Evolutionary conservation across 1,140 invertebrate genomes (phyloP).

Genomic region (Eulimnadia texana): DNA sequence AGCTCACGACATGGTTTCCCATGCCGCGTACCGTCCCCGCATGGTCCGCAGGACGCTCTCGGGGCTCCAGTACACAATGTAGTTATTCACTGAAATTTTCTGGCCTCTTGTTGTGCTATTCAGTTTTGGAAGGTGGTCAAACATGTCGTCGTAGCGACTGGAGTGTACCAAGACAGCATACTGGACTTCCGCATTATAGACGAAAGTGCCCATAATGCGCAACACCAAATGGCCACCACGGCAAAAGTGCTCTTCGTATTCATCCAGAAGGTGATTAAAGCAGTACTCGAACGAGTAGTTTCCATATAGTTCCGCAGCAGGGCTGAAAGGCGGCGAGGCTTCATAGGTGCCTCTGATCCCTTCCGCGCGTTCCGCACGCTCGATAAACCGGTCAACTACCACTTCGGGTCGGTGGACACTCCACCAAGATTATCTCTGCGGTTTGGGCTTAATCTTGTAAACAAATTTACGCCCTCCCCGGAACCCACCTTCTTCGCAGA

Average conservation of each 20-base stretch:
- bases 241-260: not conserved
- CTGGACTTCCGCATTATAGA: not conserved
- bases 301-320: not conserved
- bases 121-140: not conserved
- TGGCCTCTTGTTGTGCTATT: not conserved
- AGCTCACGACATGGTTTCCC: not conserved
- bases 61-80: not conserved
- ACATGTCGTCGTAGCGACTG: not conserved
- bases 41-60: not conserved
- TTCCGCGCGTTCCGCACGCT: not conserved
- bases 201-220: not conserved
- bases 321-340: not conserved
- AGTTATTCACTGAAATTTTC: not conserved
- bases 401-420: not conserved
- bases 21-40: not conserved
- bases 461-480: not conserved
- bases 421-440: not conserved
- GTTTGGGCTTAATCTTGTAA: not conserved
- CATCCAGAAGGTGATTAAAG: not conserved
- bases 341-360: not conserved
- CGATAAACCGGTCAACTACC: not conserved
- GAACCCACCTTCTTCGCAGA: not conserved
- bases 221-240: not conserved
- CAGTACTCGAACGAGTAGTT: not conserved
- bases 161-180: not conserved